phyloP scores from a whole-genome alignment of 2,797 vertebrate species.

The Limosa lapponica region DNA sequence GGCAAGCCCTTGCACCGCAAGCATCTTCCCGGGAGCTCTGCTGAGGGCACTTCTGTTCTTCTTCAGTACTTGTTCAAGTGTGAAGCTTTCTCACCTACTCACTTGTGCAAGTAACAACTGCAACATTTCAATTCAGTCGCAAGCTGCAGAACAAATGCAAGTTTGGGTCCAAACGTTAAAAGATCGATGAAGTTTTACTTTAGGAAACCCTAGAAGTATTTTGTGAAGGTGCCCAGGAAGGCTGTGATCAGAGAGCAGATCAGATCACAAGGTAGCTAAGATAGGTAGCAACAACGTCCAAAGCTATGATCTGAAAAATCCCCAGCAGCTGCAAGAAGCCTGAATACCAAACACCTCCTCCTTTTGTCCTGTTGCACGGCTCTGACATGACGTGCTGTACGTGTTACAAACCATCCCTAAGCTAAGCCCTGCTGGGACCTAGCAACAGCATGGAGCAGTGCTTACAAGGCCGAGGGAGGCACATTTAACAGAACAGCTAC shows the following conservation, averaged over 20 bases:
- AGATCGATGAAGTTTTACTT: not conserved
- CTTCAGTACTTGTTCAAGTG: not conserved
- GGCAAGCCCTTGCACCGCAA: rapidly evolving
- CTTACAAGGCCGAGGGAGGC: not conserved
- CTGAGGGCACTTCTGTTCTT: not conserved
- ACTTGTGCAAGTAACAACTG: not conserved
- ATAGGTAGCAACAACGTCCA: not conserved
- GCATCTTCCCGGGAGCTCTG: not conserved
- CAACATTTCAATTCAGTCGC: not conserved
- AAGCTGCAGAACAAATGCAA: not conserved
- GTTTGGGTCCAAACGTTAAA: not conserved
- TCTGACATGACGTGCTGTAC: not conserved
- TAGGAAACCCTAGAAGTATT: not conserved
- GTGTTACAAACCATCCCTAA: not conserved
- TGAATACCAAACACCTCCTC: not conserved
- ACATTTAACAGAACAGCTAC: not conserved
- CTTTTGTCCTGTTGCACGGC: rapidly evolving
- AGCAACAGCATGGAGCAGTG: not conserved
- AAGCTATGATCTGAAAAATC: not conserved
- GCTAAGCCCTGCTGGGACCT: not conserved
- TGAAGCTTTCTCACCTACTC: not conserved
- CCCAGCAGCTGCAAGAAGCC: not conserved
- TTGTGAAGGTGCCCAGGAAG: not conserved
- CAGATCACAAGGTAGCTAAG: not conserved
- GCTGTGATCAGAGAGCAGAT: not conserved